A percentile compares a stretch with the other conserved stretches of the same genome.
These are phyloP conservation scores for Eurystomus glaucurus DNA, from an alignment of 2,797 vertebrate genomes.

Conservation along the genomic window DNA sequence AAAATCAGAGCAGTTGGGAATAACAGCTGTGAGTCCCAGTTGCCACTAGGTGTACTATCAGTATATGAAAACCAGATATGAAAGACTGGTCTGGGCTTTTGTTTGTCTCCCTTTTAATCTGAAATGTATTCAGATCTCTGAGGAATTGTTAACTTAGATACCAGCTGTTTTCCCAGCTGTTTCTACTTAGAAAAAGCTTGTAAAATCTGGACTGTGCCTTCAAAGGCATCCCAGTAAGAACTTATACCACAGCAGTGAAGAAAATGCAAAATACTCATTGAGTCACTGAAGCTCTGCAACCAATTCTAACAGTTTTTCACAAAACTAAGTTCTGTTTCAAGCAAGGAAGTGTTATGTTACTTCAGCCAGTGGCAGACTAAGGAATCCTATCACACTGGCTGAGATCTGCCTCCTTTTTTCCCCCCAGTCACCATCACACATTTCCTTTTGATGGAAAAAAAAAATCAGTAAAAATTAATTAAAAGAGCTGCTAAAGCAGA, in stretches of 20 bases:
- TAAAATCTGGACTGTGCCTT: slow-evolving; percentile 17
- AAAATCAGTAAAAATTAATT: slow-evolving; percentile 70
- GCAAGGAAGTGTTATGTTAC: not conserved
- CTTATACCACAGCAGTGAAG: not conserved
- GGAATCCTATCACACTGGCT: not conserved
- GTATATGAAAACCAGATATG: not conserved
- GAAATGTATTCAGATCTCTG: not conserved
- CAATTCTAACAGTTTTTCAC: not conserved
- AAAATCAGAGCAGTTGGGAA: not conserved
- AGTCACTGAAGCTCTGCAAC: not conserved
- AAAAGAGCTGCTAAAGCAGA: slow-evolving; percentile 75
- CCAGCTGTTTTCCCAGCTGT: slow-evolving; percentile 15
- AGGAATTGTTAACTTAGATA: slow-evolving; percentile 8
- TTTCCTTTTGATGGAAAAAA: not conserved
- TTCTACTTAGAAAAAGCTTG: slow-evolving; percentile 3
- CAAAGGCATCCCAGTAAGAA: not conserved
- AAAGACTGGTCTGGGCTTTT: not conserved
- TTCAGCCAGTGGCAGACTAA: not conserved
- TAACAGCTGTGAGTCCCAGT: not conserved
- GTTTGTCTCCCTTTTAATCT: not conserved
- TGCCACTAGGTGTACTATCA: not conserved
- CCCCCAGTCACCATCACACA: not conserved
- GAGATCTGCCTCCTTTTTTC: not conserved
- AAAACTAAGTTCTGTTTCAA: slow-evolving; percentile 1
- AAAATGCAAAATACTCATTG: slow-evolving; percentile 3